phyloP scores from a whole-genome alignment of 2,797 vertebrate genomes.

The Liasis olivaceus region DNA sequence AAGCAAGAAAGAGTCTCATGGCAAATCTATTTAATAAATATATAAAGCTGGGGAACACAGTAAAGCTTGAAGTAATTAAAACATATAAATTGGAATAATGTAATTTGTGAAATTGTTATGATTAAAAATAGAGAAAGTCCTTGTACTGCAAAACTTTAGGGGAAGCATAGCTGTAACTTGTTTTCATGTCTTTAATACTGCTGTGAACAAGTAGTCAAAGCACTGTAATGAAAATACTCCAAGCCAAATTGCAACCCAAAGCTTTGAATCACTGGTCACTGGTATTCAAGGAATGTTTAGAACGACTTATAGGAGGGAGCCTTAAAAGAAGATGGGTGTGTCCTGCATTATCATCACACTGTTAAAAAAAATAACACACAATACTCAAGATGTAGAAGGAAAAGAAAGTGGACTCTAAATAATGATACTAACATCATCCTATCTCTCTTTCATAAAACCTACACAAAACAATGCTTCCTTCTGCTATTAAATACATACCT shows the following conservation, averaged over 20 bases:
- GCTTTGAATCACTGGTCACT: neutral
- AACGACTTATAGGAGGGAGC: neutral
- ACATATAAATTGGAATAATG: neutral
- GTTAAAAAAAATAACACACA: neutral
- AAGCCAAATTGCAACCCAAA: neutral
- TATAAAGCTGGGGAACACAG: neutral
- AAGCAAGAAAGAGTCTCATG: neutral
- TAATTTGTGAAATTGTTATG: neutral
- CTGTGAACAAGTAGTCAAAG: neutral
- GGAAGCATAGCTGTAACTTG: neutral
- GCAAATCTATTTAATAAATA: neutral
- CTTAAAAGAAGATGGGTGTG: neutral
- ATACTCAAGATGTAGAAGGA: neutral
- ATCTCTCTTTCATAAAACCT: neutral
- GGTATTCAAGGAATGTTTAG: neutral
- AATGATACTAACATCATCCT: neutral
- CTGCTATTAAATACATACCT: conserved; percentile 77
- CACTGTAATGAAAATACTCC: neutral
- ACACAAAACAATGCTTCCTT: neutral
- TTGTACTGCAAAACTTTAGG: neutral
- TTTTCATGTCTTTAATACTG: neutral
- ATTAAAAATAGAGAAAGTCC: neutral
- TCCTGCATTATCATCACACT: neutral
- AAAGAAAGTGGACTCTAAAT: neutral
- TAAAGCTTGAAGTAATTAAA: neutral